Conservation (phyloP, 2,888 invertebrate species). For the Caenorhabditis afra region DNA sequence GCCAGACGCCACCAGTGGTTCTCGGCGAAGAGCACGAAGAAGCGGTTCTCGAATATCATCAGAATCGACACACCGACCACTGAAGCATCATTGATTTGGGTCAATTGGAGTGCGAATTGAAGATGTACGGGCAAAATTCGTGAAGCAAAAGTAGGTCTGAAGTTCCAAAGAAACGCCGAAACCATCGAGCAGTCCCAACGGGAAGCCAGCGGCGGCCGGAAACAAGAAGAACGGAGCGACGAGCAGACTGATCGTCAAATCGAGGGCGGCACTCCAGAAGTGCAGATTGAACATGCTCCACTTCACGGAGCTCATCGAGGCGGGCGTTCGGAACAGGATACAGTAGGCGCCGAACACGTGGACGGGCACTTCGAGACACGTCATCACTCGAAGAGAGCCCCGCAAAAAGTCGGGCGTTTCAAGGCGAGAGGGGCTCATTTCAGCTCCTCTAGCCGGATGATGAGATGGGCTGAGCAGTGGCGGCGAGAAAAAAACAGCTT, state of each 20-base stretch:
- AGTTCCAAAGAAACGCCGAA: not conserved
- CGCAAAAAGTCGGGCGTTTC: not conserved
- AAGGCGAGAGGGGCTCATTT: not conserved
- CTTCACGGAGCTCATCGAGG: not conserved
- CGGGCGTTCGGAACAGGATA: conserved; percentile 4
- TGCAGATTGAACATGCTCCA: conserved; percentile 11
- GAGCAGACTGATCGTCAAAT: not conserved
- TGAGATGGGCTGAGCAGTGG: too few relatives aligned
- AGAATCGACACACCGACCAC: conserved; percentile 11
- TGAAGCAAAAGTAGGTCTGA: not conserved
- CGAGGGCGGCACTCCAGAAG: conserved; percentile 14
- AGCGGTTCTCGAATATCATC: conserved; percentile 33
- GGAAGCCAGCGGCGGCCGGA: not conserved
- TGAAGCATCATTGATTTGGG: not conserved
- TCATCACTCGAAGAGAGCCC: not conserved
- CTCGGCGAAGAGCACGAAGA: conserved; percentile 12
- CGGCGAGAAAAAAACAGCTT: too few relatives aligned
- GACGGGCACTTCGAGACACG: not conserved
- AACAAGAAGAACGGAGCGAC: not conserved
- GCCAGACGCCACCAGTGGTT: not conserved
- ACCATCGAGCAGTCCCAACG: not conserved
- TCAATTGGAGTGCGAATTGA: not conserved
- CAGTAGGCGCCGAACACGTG: not conserved
- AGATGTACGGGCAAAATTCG: not conserved
- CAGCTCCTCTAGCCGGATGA: not conserved